phyloP scores from a whole-genome alignment of 2,888 invertebrate genomes.

The Netelia fuscicornis region DNA sequence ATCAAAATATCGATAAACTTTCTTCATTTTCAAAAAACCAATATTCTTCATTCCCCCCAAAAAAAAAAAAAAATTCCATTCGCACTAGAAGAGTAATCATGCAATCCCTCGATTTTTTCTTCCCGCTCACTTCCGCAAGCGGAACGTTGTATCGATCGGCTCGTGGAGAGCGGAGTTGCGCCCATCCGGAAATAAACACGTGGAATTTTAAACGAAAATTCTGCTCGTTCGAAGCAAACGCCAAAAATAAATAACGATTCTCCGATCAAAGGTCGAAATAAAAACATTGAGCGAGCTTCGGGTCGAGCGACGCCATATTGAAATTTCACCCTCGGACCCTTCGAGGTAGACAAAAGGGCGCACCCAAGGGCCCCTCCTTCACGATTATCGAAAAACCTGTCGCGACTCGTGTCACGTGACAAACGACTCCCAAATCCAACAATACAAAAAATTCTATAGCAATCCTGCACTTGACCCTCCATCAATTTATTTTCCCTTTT shows the following conservation, averaged over 20 bases:
- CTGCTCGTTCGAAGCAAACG: neutral
- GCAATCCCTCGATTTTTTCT: neutral
- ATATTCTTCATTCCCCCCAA: too few species aligned
- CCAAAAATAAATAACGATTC: neutral
- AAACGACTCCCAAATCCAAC: neutral
- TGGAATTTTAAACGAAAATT: neutral
- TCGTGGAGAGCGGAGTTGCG: neutral
- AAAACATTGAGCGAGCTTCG: neutral
- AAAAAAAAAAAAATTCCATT: too few species aligned
- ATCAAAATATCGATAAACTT: neutral
- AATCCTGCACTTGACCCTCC: neutral
- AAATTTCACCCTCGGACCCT: neutral
- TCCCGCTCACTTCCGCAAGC: slow-evolving; percentile 3
- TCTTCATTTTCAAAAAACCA: neutral
- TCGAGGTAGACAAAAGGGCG: neutral
- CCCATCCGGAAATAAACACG: neutral
- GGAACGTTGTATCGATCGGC: slow-evolving; percentile 34
- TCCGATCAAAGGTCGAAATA: neutral
- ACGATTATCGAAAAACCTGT: neutral
- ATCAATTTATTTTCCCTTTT: neutral
- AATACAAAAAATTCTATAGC: neutral
- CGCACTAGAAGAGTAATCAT: neutral
- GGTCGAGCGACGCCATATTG: neutral
- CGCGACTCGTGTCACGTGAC: neutral
- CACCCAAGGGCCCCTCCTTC: neutral